Evolutionary conservation across 2,113 vertebrate genomes (phyloP), one percentile per base, ranked within the genome.

Genomic region (Microcebus tavaratra): DNA sequence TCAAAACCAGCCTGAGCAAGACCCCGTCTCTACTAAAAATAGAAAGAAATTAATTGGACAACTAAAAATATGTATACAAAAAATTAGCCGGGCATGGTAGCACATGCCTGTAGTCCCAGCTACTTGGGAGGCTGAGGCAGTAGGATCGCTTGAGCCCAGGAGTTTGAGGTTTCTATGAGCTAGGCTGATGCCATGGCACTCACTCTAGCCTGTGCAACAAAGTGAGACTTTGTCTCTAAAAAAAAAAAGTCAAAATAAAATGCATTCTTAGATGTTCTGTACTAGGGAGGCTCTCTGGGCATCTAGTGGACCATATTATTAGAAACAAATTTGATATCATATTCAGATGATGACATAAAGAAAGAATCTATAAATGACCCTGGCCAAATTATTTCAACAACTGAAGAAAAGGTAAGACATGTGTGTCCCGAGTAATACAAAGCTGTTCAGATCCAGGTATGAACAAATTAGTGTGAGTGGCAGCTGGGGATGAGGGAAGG

Each of bases 331-430:
- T 34, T 76, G 63, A 79, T 2, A 10, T 87, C 31, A 67, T 53
- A 75, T 68, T 90, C 63, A 82, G 59, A 79, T 11, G 48, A 89
- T 45, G 25, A 31, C 20, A 76, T 23, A 68, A 79, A 93, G 80
- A 90, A 76, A 83, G 25, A 75, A 86, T 63, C 59, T 11, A 80
- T 29, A 45, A 70, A 70, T 53, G 57, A 75, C 17, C 20, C 42
- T 9, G 31, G 18, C 11, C 93, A 92, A 61, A 96, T 79, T 39
- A 48, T 36, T 96, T 96, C 48, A 67, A 48, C 50, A 84, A 65
- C 48, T 65, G 18, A 89, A 72, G 20, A 75, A 59, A 70, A 39
- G 88, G 8, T 29, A 57, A 75, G 34, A 88, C 91, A 82, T 57
- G 8, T 79, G 29, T 88, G 18, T 70, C 6, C 20, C 42, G 5